Base-by-base conservation (phyloP, 1,140 invertebrate species). In the Propsilocerus akamusi region DNA sequence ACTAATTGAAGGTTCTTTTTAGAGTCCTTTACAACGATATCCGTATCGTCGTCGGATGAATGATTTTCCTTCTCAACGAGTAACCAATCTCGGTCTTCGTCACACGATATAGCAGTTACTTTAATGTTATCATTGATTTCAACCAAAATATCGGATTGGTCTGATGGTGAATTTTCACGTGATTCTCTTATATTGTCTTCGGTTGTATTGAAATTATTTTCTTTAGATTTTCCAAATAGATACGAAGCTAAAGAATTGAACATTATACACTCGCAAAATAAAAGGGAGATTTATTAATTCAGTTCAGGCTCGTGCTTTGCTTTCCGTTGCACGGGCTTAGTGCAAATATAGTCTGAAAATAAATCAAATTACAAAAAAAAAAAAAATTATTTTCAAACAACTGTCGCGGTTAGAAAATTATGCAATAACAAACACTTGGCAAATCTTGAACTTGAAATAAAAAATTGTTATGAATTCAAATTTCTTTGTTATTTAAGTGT, bases 181-280 rank as follows among this genome's bases (percentile, higher is more conserved):
- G 17, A 41, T 41, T 41, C 22, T 41, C 34, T 5, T 4, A 8
- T 22, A 20, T 41, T 20, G 22, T n/a, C 34, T 14, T 41, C 34
- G 22, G 34, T 7, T 1, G 8, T 17, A 17, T 20, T 20, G 22
- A 17, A 20, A 41, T 41, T 41, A 41, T 41, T 17, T 17, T 41
- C 34, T 17, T 41, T 41, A 41, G 14, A 20, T 41, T 41, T 41
- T 41, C 34, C 34, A 41, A 41, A 41, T 41, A 41, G 34, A 5
- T 14, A 17, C 12, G 34, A 20, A 20, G 22, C 17, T 8, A 41
- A 20, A 41, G 14, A 14, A 20, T 41, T 41, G 34, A 41, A 41
- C 34, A 41, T 41, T 41, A 41, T 41, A 41, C 34, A 41, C 12
- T 41, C n/a, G 34, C n/a, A 20, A 41, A 30, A n/a, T n/a, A n/a